phyloP scores from a whole-genome alignment of 2,888 invertebrate genomes.

The Linhomoeus sp. region DNA sequence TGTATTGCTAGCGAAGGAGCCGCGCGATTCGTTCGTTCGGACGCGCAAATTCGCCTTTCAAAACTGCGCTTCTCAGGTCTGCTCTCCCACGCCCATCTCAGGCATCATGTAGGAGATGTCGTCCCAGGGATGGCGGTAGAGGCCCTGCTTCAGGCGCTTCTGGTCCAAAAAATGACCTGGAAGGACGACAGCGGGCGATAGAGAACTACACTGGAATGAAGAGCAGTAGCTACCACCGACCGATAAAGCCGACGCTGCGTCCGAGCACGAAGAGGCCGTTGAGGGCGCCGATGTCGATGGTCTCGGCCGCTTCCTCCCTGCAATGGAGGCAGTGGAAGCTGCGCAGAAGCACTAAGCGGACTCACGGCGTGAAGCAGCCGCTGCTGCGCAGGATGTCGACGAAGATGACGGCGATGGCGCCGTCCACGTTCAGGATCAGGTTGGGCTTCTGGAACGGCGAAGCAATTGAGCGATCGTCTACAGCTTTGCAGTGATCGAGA shows the following conservation, averaged over 20 bases:
- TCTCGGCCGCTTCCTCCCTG: conserved; percentile 87
- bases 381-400: conserved; percentile 85
- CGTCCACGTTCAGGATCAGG: conserved; percentile 94
- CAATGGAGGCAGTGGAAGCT: not conserved
- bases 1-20: no score
- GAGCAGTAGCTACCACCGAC: conserved; percentile 27
- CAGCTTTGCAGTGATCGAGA: not conserved
- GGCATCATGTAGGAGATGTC: conserved; percentile 77
- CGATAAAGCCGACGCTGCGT: conserved; percentile 92
- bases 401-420: conserved; percentile 88
- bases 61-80: no score
- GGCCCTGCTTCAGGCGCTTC: conserved; percentile 88
- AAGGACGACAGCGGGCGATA: conserved; percentile 1
- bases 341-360: conserved; percentile 9
- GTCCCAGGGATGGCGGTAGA: conserved; percentile 99
- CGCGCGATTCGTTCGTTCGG: no score
- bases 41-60: no score
- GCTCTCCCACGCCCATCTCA: conserved; percentile 30
- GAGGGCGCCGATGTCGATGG: conserved; percentile 87
- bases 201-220: not conserved
- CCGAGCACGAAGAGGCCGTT: conserved; percentile 96
- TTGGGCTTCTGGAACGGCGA: conserved; percentile 61
- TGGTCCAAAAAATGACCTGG: conserved; percentile 88
- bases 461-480: no score
- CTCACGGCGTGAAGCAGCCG: conserved; percentile 70